phyloP scores from a whole-genome alignment of 2,113 vertebrate species.

The Furnarius figulus region DNA sequence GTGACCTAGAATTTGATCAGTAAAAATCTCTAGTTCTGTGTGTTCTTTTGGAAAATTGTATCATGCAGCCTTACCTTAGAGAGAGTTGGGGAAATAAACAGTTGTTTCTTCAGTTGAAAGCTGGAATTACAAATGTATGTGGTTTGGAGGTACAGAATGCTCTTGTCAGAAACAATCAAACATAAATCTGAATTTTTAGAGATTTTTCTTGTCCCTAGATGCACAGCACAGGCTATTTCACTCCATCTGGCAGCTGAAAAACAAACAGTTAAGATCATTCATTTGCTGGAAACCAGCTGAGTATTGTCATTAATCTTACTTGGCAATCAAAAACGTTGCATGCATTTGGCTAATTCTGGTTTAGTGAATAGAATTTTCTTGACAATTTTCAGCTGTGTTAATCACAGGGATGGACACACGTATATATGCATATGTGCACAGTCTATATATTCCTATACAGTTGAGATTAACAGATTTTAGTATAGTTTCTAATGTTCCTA shows the following conservation, averaged over 20 bases:
- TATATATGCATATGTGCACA: background rate
- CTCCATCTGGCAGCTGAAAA: slow-evolving; percentile 51
- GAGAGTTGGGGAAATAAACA: background rate
- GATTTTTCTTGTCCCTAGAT: slow-evolving; percentile 22
- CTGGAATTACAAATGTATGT: background rate
- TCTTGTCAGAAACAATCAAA: slow-evolving; percentile 38
- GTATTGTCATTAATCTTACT: slow-evolving; percentile 47
- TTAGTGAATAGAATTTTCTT: slow-evolving; percentile 39
- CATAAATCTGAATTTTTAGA: background rate
- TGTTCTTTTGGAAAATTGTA: background rate
- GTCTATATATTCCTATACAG: background rate
- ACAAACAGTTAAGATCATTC: slow-evolving; percentile 19
- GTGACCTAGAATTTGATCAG: background rate
- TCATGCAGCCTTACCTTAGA: background rate
- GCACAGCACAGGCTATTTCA: background rate
- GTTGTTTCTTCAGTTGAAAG: background rate
- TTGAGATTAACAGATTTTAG: background rate
- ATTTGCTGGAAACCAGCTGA: slow-evolving; percentile 36
- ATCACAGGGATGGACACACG: background rate
- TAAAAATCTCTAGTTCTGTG: background rate
- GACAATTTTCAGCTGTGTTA: slow-evolving; percentile 27
- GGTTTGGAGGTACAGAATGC: slow-evolving; percentile 24
- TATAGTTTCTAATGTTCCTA: background rate
- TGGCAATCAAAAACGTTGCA: slow-evolving; percentile 3
- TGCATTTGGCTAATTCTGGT: slow-evolving; percentile 12